Conservation (phyloP, 2,113 vertebrate genomes). For the Toxotes jaculatrix region DNA sequence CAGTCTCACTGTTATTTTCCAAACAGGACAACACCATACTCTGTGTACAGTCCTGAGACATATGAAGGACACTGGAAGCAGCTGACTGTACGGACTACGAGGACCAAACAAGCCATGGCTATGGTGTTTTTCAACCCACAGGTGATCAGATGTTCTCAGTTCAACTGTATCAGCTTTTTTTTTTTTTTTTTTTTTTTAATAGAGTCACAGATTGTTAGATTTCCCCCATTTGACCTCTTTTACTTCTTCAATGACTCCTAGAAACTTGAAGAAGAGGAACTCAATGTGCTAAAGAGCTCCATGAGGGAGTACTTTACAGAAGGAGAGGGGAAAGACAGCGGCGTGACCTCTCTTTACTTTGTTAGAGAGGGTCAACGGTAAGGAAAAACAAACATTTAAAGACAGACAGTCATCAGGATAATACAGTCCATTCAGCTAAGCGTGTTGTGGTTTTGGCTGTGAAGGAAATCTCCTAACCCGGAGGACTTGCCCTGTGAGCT, state of each 20-base stretch:
- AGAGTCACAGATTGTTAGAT: background rate
- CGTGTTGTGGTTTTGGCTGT: background rate
- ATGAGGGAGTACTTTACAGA: conserved; percentile 88
- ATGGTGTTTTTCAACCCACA: conserved; percentile 95
- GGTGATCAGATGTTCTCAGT: conserved; percentile 76
- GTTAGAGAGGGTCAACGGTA: conserved; percentile 95
- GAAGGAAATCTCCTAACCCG: conserved; percentile 90
- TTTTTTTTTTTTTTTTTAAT: too few species aligned
- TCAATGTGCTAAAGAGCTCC: conserved; percentile 85
- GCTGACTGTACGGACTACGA: conserved; percentile 93
- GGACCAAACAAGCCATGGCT: conserved; percentile 90
- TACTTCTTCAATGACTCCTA: conserved; percentile 55
- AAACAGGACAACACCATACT: conserved; percentile 89
- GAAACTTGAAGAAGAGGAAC: conserved; percentile 89
- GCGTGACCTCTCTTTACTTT: conserved; percentile 93
- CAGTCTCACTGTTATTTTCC: background rate
- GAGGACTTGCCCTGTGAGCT: conserved; percentile 93
- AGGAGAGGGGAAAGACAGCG: conserved; percentile 88
- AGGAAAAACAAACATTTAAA: background rate
- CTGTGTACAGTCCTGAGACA: conserved; percentile 93
- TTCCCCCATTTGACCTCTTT: background rate
- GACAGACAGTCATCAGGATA: background rate
- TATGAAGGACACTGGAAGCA: conserved; percentile 97
- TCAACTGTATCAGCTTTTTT: background rate
- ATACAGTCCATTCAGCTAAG: background rate